Evolutionary conservation across 2,888 invertebrate species (phyloP).

Genomic region (Temnothorax ravouxi): DNA sequence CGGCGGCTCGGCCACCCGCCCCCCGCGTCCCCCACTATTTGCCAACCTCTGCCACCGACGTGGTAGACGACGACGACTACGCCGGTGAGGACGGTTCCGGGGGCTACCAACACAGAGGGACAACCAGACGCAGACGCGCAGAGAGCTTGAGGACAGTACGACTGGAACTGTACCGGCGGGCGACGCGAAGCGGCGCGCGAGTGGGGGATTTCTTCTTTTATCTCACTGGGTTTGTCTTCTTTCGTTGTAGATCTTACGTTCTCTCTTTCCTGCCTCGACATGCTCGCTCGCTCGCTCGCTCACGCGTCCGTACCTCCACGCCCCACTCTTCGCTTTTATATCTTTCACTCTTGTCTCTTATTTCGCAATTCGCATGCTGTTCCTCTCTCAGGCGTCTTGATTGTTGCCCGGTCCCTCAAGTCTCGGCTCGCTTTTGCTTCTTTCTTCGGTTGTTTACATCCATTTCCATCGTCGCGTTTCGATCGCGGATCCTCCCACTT

Average conservation of each 20-base stretch:
- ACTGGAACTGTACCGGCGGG: conserved; percentile 76
- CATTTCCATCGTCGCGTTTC: conserved; percentile 15
- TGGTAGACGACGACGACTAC: conserved; percentile 78
- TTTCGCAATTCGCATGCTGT: conserved; percentile 42
- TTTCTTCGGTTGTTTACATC: background rate
- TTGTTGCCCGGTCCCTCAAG: conserved; percentile 6
- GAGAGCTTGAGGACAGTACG: conserved; percentile 86
- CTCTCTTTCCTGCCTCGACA: conserved; percentile 68
- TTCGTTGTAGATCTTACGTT: conserved; percentile 58
- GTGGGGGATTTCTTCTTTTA: conserved; percentile 84
- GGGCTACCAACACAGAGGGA: conserved; percentile 79
- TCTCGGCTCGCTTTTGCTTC: conserved; percentile 13
- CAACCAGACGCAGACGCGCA: conserved; percentile 78
- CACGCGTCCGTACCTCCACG: conserved; percentile 75
- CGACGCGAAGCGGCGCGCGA: conserved; percentile 64
- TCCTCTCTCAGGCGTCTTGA: conserved; percentile 38
- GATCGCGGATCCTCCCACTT: conserved; percentile 8
- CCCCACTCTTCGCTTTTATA: conserved; percentile 63
- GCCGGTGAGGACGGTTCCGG: conserved; percentile 87
- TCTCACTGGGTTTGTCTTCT: conserved; percentile 74
- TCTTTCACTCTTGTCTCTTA: conserved; percentile 58
- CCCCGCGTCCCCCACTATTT: conserved; percentile 70
- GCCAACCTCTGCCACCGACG: conserved; percentile 80
- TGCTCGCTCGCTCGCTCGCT: background rate
- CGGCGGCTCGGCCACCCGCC: conserved; percentile 65